Conservation (phyloP, 2,888 invertebrate genomes). For the Acanthopleura granulata region DNA sequence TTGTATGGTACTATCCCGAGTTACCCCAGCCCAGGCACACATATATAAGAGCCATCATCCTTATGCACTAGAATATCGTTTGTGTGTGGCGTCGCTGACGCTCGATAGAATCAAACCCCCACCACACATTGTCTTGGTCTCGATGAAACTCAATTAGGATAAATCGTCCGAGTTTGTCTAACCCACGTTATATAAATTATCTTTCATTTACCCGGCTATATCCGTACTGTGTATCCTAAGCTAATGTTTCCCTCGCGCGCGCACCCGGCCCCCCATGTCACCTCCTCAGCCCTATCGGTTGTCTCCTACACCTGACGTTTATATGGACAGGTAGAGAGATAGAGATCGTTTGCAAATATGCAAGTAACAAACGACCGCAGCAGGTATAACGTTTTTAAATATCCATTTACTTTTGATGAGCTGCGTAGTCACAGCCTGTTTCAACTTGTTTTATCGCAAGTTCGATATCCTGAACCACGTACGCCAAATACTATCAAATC, state of each 20-base stretch:
- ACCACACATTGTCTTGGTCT: neutral
- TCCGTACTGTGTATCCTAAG: neutral
- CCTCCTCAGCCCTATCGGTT: neutral
- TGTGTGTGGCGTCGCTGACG: neutral
- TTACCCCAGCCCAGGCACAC: too few relatives aligned
- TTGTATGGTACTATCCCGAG: too few relatives aligned
- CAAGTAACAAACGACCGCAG: neutral
- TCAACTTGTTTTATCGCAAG: too few relatives aligned
- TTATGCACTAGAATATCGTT: too few relatives aligned
- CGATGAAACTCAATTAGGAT: neutral
- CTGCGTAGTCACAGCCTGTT: neutral
- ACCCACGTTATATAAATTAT: neutral
- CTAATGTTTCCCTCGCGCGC: neutral
- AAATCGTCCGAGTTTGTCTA: neutral
- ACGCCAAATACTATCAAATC: too few relatives aligned
- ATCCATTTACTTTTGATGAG: neutral
- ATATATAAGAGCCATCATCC: too few relatives aligned
- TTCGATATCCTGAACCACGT: too few relatives aligned
- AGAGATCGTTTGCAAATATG: neutral
- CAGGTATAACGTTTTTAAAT: neutral
- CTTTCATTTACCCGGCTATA: neutral
- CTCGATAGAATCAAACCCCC: neutral
- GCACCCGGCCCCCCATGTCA: conserved; percentile 1
- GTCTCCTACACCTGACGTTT: neutral
- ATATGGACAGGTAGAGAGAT: neutral